Conservation (phyloP, 1,140 invertebrate species). For the Branchinecta lindahli region DNA sequence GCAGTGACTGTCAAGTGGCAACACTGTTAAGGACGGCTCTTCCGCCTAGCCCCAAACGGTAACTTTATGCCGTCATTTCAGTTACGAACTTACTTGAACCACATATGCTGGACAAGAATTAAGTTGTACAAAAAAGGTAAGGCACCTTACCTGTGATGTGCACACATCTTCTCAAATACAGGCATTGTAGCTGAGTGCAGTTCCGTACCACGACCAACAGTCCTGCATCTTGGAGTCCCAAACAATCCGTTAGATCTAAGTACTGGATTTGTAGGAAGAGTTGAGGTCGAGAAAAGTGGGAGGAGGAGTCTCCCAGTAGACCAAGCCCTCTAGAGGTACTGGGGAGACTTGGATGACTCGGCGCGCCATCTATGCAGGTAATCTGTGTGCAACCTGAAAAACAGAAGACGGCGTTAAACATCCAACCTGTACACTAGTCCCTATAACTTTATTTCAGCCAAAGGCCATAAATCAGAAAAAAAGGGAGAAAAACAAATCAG, state of each 20-base stretch:
- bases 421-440: too few relatives aligned
- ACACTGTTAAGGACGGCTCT: too few relatives aligned
- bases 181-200: constrained; percentile 66
- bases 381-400: constrained; percentile 48
- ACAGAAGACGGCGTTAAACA: constrained; percentile 26
- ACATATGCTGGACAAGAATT: too few relatives aligned
- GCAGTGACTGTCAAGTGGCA: too few relatives aligned
- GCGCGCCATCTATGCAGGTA: constrained; percentile 47
- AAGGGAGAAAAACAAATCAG: too few relatives aligned
- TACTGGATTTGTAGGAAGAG: constrained; percentile 43
- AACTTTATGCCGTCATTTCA: too few relatives aligned
- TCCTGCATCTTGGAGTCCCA: constrained; percentile 59
- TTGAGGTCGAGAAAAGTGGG: constrained; percentile 24
- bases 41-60: too few relatives aligned
- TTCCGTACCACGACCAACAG: constrained; percentile 62
- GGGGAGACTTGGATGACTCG: constrained; percentile 39
- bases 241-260: constrained; percentile 72
- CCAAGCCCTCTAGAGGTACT: constrained; percentile 28
- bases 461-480: too few relatives aligned
- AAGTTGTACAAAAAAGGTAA: too few relatives aligned
- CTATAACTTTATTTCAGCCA: too few relatives aligned
- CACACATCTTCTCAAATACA: constrained; percentile 73
- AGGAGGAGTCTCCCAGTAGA: constrained; percentile 31
- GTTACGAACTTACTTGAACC: too few relatives aligned
- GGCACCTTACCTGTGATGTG: constrained; percentile 52